Evolutionary conservation across 1,140 invertebrate genomes (phyloP).

Genomic region (Helicoverpa armigera): DNA sequence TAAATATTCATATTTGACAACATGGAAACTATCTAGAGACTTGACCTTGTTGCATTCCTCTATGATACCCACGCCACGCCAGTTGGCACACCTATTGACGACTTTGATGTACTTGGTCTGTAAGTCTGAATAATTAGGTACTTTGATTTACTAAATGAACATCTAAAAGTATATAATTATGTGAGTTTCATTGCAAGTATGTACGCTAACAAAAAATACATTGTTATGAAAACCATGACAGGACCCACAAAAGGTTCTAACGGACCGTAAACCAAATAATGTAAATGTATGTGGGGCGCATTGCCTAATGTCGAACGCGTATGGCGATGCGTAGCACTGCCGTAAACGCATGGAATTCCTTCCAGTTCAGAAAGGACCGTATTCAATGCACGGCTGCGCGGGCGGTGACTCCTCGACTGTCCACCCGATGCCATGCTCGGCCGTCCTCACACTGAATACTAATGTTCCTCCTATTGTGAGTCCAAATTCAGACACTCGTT

Average conservation of each 20-base stretch:
- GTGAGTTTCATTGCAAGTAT: neutral
- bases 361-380: conserved; percentile 64
- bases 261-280: conserved; percentile 72
- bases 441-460: conserved; percentile 73
- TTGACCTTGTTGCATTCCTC: conserved; percentile 26
- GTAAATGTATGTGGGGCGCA: conserved; percentile 74
- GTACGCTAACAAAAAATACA: conserved; percentile 34
- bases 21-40: conserved; percentile 13
- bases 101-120: neutral
- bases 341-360: conserved; percentile 70
- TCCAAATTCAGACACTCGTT: conserved; percentile 61
- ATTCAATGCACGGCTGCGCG: conserved; percentile 78
- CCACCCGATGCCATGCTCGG: conserved; percentile 70
- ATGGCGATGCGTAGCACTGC: conserved; percentile 67
- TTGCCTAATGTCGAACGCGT: conserved; percentile 75
- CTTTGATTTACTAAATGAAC: neutral
- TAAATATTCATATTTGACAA: conserved; percentile 10
- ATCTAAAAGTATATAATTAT: conserved; percentile 1
- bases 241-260: conserved; percentile 68
- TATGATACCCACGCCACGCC: conserved; percentile 42
- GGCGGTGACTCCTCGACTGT: conserved; percentile 80
- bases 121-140: neutral
- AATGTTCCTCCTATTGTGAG: conserved; percentile 73
- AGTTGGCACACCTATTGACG: conserved; percentile 37
- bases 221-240: conserved; percentile 39